Evolutionary conservation across 2,113 vertebrate genomes (phyloP).

Genomic region (Anoura caudifer): DNA sequence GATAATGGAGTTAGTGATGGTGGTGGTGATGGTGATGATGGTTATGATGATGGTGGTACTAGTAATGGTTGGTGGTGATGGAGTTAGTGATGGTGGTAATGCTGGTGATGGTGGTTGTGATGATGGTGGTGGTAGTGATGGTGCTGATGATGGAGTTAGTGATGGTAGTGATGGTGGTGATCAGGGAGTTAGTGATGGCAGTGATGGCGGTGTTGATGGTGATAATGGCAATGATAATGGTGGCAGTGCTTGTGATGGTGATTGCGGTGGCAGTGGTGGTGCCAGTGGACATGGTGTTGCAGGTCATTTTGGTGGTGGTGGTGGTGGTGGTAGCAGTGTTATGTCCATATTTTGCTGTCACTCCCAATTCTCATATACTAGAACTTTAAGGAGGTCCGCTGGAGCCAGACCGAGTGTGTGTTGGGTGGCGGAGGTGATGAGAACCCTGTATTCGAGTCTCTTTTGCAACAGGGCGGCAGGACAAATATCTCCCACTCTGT

Average conservation of each 20-base stretch:
- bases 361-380: not conserved
- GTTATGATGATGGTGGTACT: too few relatives aligned
- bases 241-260: not conserved
- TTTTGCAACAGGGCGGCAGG: not conserved
- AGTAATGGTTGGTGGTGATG: not conserved
- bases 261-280: not conserved
- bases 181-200: fast-evolving
- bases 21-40: not conserved
- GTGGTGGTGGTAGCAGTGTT: not conserved
- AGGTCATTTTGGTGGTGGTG: not conserved
- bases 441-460: not conserved
- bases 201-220: fast-evolving
- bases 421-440: not conserved
- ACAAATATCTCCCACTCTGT: not conserved
- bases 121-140: fast-evolving
- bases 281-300: not conserved
- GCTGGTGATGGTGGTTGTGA: fast-evolving
- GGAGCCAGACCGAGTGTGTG: not conserved
- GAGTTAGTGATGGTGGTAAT: fast-evolving
- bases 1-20: fast-evolving
- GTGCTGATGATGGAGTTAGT: fast-evolving
- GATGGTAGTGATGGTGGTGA: fast-evolving
- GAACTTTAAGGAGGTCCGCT: not conserved
- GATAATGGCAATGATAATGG: not conserved
- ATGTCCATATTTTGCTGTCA: not conserved